These are phyloP conservation scores for Auanema freiburgensis DNA, from an alignment of 2,888 invertebrate genomes.

Conservation along the genomic window DNA sequence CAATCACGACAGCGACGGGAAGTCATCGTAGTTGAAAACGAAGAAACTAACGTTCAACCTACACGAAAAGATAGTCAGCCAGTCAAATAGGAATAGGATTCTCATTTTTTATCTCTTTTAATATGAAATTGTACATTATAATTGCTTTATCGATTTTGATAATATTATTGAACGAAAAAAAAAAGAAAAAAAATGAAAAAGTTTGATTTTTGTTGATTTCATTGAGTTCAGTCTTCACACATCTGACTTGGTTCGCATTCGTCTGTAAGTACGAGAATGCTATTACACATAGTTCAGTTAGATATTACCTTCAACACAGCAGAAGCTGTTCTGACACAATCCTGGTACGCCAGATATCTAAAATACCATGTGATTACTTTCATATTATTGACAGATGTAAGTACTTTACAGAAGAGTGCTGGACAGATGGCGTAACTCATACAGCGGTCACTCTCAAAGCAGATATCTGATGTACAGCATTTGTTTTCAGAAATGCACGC, in stretches of 20 bases:
- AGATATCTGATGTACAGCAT: conserved; percentile 48
- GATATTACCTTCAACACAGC: background rate
- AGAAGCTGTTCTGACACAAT: background rate
- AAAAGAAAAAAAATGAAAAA: background rate
- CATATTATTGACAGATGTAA: background rate
- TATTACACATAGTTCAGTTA: too few relatives aligned
- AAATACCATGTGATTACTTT: background rate
- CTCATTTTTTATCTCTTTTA: background rate
- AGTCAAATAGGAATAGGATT: background rate
- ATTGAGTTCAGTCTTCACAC: background rate
- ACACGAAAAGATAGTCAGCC: too few relatives aligned
- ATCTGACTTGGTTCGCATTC: background rate
- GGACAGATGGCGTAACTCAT: conserved; percentile 28
- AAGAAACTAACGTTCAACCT: too few relatives aligned
- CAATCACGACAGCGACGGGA: background rate
- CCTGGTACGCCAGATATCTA: background rate
- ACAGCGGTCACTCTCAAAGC: conserved; percentile 37
- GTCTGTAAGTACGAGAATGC: too few relatives aligned
- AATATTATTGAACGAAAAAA: conserved; percentile 1
- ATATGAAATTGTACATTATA: too few relatives aligned
- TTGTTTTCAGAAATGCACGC: conserved; percentile 42
- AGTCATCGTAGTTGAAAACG: too few relatives aligned
- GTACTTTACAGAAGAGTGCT: conserved; percentile 34
- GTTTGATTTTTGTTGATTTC: background rate
- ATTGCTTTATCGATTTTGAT: conserved; percentile 7